These are phyloP conservation scores for Meloidogyne hapla DNA, from an alignment of 1,140 invertebrate genomes.

Conservation along the genomic window DNA sequence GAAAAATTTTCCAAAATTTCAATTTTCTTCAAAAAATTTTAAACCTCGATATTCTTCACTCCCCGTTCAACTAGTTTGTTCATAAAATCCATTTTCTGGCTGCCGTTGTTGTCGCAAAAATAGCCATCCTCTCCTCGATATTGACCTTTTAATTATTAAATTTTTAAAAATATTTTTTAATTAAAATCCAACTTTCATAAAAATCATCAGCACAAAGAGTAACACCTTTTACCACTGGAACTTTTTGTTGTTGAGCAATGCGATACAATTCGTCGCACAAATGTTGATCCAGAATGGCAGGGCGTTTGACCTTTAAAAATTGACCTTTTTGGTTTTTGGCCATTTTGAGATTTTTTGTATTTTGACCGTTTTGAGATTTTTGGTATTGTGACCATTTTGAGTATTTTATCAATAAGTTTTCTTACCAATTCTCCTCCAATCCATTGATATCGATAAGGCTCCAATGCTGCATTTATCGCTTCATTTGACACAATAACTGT, in stretches of 20 bases:
- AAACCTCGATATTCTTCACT: constrained; percentile 80
- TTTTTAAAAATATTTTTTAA: not conserved
- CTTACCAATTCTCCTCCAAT: constrained; percentile 79
- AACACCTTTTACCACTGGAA: constrained; percentile 74
- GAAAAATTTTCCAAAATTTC: not conserved
- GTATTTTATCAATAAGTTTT: not conserved
- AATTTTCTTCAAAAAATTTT: not conserved
- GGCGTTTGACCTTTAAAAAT: constrained; percentile 70
- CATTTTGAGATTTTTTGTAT: constrained; percentile 6
- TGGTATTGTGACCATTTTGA: not conserved
- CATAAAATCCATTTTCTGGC: constrained; percentile 85
- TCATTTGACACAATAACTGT: constrained; percentile 58
- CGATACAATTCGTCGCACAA: constrained; percentile 77
- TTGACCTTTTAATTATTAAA: constrained; percentile 1
- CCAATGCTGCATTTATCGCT: constrained; percentile 53
- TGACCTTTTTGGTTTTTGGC: not conserved
- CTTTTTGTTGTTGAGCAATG: constrained; percentile 71
- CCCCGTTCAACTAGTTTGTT: constrained; percentile 75
- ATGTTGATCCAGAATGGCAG: constrained; percentile 78
- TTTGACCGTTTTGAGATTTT: constrained; percentile 4
- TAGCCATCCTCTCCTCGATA: constrained; percentile 80
- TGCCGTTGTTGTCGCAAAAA: constrained; percentile 87
- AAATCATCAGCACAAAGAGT: constrained; percentile 96
- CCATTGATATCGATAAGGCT: constrained; percentile 69
- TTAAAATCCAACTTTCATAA: constrained; percentile 79